Conservation (phyloP, 2,888 invertebrate species). For the Plagiodera versicolora region DNA sequence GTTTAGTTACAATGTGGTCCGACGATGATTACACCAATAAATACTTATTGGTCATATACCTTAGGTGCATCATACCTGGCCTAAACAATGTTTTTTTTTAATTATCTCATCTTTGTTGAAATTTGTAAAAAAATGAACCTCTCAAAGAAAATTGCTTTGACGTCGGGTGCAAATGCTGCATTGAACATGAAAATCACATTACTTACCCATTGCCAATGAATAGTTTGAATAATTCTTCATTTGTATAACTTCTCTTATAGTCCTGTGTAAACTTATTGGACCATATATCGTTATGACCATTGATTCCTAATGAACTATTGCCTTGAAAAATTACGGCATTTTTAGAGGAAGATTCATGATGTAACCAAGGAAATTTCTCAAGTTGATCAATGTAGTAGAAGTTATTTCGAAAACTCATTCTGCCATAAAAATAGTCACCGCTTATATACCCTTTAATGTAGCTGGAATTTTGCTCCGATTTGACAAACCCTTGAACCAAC, state of each 20-base stretch:
- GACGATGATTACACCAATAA: no score
- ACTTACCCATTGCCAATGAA: slow-evolving; percentile 21
- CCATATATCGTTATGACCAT: not conserved
- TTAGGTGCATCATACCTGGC: no score
- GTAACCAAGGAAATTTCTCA: slow-evolving; percentile 22
- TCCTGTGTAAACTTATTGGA: not conserved
- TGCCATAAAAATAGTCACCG: slow-evolving; percentile 39
- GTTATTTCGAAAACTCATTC: slow-evolving; percentile 29
- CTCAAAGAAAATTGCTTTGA: no score
- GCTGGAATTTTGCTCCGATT: slow-evolving; percentile 24
- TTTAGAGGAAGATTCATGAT: slow-evolving; percentile 7
- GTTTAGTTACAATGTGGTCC: no score
- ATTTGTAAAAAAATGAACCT: no score
- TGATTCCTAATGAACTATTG: not conserved
- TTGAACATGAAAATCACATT: not conserved
- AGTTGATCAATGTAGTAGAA: slow-evolving; percentile 38
- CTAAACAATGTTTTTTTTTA: no score
- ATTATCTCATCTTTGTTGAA: no score
- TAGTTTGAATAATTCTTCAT: slow-evolving; percentile 8
- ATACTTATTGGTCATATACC: no score
- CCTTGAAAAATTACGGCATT: slow-evolving; percentile 27
- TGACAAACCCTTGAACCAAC: slow-evolving; percentile 22
- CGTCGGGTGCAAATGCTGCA: not conserved
- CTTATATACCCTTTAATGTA: slow-evolving; percentile 40
- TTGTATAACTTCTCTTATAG: not conserved